Percentiles rank a stretch among this genome's conserved stretches.
Conservation (phyloP, 2,888 invertebrate species). For the Congeria kusceri region DNA sequence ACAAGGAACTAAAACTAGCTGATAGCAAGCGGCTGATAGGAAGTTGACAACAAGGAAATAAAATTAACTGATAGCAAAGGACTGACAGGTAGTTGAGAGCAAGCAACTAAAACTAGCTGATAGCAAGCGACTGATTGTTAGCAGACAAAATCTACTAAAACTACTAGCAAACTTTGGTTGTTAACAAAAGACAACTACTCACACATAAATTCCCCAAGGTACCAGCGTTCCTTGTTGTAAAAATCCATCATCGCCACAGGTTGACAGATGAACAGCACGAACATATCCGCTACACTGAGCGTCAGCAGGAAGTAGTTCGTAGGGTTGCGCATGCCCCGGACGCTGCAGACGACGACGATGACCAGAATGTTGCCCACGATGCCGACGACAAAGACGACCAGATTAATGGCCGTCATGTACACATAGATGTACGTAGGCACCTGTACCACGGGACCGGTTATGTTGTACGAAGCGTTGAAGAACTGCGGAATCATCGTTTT, state of each 20-base stretch:
- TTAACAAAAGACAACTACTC: too few relatives aligned
- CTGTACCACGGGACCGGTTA: slow-evolving; percentile 25
- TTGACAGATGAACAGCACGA: slow-evolving; percentile 95
- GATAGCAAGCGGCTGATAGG: too few relatives aligned
- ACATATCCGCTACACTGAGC: slow-evolving; percentile 96
- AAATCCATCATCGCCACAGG: slow-evolving; percentile 97
- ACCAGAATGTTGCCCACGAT: slow-evolving; percentile 97
- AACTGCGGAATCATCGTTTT: too few relatives aligned
- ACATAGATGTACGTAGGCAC: slow-evolving; percentile 91
- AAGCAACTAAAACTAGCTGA: too few relatives aligned
- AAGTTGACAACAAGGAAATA: too few relatives aligned
- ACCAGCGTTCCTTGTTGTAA: slow-evolving; percentile 96
- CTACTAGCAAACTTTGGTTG: background rate
- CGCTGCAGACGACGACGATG: slow-evolving; percentile 95
- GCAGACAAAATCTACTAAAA: background rate
- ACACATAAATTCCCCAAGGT: slow-evolving; percentile 96
- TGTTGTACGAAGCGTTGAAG: background rate
- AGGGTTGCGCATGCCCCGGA: slow-evolving; percentile 97
- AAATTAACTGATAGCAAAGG: too few relatives aligned
- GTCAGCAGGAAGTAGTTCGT: slow-evolving; percentile 98
- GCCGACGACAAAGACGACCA: slow-evolving; percentile 94
- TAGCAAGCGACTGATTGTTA: background rate
- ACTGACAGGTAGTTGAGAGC: too few relatives aligned
- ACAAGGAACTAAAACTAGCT: too few relatives aligned
- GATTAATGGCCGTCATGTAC: slow-evolving; percentile 95